Percentiles rank a stretch among this genome's conserved stretches.
Conservation (phyloP, 2,888 invertebrate species). For the Ditylenchus weischeri region DNA sequence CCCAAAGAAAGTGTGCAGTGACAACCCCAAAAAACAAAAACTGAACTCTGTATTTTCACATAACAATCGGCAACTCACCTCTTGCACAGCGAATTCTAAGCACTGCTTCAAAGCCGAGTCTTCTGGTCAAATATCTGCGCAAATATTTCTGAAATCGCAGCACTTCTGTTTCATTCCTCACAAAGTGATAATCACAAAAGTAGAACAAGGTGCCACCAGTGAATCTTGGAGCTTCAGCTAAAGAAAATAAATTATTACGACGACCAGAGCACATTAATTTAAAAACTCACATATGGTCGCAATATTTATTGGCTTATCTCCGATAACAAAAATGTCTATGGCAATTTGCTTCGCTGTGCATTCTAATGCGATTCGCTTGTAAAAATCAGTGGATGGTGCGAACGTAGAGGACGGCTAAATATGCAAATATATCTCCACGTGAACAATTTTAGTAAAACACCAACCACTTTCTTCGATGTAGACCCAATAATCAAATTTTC, state of each 20-base stretch:
- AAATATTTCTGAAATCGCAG: slow-evolving; percentile 76
- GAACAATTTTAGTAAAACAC: not conserved
- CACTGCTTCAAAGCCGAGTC: slow-evolving; percentile 97
- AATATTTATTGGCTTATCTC: not conserved
- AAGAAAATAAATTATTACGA: slow-evolving; percentile 29
- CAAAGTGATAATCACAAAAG: slow-evolving; percentile 77
- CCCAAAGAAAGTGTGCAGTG: slow-evolving; percentile 97
- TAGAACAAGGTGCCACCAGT: slow-evolving; percentile 90
- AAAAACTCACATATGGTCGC: slow-evolving; percentile 7
- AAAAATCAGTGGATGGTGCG: slow-evolving; percentile 72
- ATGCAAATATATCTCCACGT: not conserved
- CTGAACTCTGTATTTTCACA: too few relatives aligned
- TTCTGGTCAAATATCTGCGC: slow-evolving; percentile 83
- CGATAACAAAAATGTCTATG: slow-evolving; percentile 9
- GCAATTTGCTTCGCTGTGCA: slow-evolving; percentile 67
- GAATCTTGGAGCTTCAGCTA: slow-evolving; percentile 82
- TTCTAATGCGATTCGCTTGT: slow-evolving; percentile 89
- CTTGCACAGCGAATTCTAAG: slow-evolving; percentile 88
- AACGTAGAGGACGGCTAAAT: not conserved
- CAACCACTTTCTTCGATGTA: slow-evolving; percentile 4
- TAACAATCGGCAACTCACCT: too few relatives aligned
- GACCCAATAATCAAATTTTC: not conserved
- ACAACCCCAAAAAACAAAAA: slow-evolving; percentile 68
- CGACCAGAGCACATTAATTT: not conserved
- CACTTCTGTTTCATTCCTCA: slow-evolving; percentile 69